Evolutionary conservation across 2,888 invertebrate species (phyloP).

Genomic region (Antheraea yamamai): DNA sequence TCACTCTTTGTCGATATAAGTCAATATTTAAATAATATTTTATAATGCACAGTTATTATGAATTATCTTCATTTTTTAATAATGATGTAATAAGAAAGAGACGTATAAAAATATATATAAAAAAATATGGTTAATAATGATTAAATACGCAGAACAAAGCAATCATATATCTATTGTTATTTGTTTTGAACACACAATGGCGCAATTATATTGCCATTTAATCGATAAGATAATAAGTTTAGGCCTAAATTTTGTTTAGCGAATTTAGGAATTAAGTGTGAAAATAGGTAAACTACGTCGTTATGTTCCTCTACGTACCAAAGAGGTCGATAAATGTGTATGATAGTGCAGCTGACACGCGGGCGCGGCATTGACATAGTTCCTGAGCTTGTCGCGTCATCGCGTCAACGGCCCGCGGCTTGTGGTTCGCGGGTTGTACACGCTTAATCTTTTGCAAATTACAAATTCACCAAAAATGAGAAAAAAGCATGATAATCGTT

Average conservation of each 20-base stretch:
- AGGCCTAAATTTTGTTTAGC: constrained; percentile 4
- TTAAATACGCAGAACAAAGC: not conserved
- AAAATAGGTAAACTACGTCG: constrained; percentile 30
- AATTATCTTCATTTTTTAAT: not conserved
- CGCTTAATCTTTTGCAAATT: not conserved
- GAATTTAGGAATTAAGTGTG: constrained; percentile 6
- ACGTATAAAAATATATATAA: not conserved
- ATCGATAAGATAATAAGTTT: not conserved
- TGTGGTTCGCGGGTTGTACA: constrained; percentile 25
- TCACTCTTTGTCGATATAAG: not conserved
- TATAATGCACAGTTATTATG: not conserved
- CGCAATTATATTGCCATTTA: not conserved
- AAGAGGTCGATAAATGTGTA: constrained; percentile 73
- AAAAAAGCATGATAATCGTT: not conserved
- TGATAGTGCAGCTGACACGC: constrained; percentile 60
- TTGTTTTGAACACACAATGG: not conserved
- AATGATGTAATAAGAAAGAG: not conserved
- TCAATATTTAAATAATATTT: not conserved
- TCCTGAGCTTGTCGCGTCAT: constrained; percentile 57
- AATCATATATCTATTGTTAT: not conserved
- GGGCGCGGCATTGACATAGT: constrained; percentile 77
- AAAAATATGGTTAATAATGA: not conserved
- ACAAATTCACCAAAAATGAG: not conserved
- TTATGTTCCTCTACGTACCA: constrained; percentile 61
- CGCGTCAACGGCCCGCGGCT: constrained; percentile 53